These are phyloP conservation scores for Spisula subtruncata DNA, from an alignment of 2,888 invertebrate genomes.

Conservation along the genomic window DNA sequence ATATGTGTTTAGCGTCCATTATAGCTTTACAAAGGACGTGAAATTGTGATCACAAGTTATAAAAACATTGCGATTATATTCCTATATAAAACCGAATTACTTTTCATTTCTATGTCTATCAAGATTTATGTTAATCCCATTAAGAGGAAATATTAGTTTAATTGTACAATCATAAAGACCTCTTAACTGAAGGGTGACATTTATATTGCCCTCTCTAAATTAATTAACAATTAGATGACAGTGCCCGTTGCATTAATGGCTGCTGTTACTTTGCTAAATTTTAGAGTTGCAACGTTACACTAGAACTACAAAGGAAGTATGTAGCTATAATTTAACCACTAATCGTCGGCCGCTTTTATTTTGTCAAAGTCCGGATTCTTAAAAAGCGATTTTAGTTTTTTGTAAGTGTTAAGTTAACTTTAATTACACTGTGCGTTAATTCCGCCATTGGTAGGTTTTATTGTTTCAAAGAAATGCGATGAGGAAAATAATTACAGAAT, in stretches of 20 bases:
- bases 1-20: conserved; percentile 38
- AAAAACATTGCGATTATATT: conserved; percentile 56
- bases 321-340: conserved; percentile 27
- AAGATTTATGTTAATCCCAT: conserved; percentile 54
- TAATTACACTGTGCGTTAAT: neutral
- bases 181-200: conserved; percentile 42
- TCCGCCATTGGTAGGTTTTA: neutral
- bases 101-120: conserved; percentile 47
- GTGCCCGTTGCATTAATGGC: conserved; percentile 28
- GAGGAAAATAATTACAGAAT: neutral
- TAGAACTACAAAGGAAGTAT: conserved; percentile 28
- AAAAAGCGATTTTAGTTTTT: neutral
- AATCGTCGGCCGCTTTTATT: conserved; percentile 32
- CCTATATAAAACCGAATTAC: conserved; percentile 46
- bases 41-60: conserved; percentile 51
- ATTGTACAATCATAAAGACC: conserved; percentile 46
- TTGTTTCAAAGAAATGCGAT: neutral
- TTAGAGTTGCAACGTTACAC: conserved; percentile 32
- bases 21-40: neutral
- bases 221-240: conserved; percentile 49
- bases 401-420: neutral
- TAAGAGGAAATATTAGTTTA: conserved; percentile 57
- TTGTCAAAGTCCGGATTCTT: conserved; percentile 9
- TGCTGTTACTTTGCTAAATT: conserved; percentile 45
- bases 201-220: conserved; percentile 58